Conservation (phyloP, 2,113 vertebrate species). For the Pluvialis apricaria region DNA sequence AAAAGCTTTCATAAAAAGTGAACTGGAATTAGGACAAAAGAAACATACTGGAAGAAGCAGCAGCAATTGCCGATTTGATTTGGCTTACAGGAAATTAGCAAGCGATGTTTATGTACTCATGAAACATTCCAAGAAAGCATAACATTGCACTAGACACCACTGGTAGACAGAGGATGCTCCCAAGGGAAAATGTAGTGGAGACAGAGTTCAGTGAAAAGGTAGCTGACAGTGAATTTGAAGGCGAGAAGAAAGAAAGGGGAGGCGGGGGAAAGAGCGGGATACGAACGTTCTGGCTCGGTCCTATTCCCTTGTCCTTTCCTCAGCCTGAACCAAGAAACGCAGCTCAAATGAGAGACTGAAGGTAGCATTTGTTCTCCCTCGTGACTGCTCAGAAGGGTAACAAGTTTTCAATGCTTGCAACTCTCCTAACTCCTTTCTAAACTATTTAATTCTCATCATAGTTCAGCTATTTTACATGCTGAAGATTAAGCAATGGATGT, state of each 20-base stretch:
- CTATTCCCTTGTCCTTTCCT: background rate
- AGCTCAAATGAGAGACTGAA: background rate
- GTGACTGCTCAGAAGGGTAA: background rate
- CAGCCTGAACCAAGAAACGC: background rate
- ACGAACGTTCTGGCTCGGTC: background rate
- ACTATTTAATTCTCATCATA: background rate
- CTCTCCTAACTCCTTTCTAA: background rate
- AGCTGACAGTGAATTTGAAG: background rate
- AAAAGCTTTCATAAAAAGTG: constrained; percentile 13
- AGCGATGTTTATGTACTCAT: constrained; percentile 44
- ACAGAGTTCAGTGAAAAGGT: constrained; percentile 41
- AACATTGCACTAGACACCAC: constrained; percentile 41
- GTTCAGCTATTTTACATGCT: background rate
- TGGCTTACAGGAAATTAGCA: constrained; percentile 62
- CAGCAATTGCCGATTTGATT: constrained; percentile 34
- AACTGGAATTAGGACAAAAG: constrained; percentile 60
- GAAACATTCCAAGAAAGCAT: constrained; percentile 66
- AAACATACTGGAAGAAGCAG: constrained; percentile 28
- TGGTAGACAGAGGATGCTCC: constrained; percentile 44
- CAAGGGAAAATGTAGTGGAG: background rate
- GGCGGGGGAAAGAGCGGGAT: background rate
- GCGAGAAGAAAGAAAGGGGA: background rate
- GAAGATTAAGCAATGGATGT: constrained; percentile 42
- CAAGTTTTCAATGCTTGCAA: background rate
- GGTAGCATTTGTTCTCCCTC: background rate